Evolutionary conservation across 2,797 vertebrate genomes (phyloP), one percentile per base, ranked within the genome.

Genomic region (Acrocephalus scirpaceus): DNA sequence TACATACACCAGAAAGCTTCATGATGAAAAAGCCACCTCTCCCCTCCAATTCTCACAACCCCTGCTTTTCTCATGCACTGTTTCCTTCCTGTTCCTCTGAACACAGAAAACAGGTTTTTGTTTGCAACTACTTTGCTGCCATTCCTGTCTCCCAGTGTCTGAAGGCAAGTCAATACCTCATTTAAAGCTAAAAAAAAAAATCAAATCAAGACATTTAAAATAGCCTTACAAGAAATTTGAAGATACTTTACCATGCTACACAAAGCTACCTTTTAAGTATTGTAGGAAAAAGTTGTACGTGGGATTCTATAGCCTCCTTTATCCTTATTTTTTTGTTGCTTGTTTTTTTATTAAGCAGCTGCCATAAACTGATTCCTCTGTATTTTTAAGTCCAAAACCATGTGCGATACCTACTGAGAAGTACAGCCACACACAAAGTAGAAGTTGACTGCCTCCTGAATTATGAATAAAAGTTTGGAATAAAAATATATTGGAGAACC

Each of bases 71-170:
- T 74, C 71, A 47, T 12, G 70, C 29, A 82, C 44, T 8, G 25
- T 22, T 95, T 96, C 95, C 81, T 93, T 94, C 86, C 88, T 92
- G 74, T 36, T 87, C 47, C 48, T 86, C 53, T 76, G 70, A 86
- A 83, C 38, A 87, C 10, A 91, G 15, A 45, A 5, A 48, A 36
- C 22, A 75, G 48, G 5, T 48, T 74, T 76, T 80, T 83, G 60
- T 13, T 32, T 66, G 67, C 61, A 82, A 34, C 61, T 58, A 30
- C 64, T 67, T 32, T 64, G 34, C 58, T 82, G 77, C 53, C 65
- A 53, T 94, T 95, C 71, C 88, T 77, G 42, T 44, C 61, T 83
- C 42, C 36, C 48, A 40, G 15, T 29, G 22, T 56, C 90, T 78
- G 64, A 71, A 86, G 58, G 32, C 21, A 93, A 83, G 27, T n/a